Conservation (phyloP, 2,888 invertebrate genomes). For the Eupithecia insigniata region DNA sequence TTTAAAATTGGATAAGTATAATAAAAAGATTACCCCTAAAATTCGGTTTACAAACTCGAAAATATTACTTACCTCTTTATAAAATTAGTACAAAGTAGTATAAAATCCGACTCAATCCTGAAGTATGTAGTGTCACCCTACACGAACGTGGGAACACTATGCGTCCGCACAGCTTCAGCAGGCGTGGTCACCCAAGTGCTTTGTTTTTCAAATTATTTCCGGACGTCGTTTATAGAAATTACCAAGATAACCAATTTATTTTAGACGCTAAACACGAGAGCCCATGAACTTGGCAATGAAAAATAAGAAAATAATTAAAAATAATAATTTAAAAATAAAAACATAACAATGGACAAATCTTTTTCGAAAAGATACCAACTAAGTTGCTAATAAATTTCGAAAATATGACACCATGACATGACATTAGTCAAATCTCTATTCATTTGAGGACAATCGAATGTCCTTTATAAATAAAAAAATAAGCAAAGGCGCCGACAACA, state of each 20-base stretch:
- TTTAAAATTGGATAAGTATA: too few species aligned
- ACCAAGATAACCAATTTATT: constrained; percentile 42
- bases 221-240: constrained; percentile 73
- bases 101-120: neutral
- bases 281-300: neutral
- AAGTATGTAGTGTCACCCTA: constrained; percentile 56
- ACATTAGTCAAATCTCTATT: constrained; percentile 17
- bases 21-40: too few species aligned
- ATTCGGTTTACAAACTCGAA: too few species aligned
- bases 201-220: constrained; percentile 81
- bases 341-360: neutral
- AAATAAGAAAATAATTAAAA: neutral
- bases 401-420: constrained; percentile 20
- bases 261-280: neutral
- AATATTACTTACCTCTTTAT: too few species aligned
- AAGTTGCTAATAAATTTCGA: constrained; percentile 13
- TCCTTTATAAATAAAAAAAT: constrained; percentile 50
- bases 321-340: neutral
- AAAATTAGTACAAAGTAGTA: neutral
- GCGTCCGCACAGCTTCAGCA: constrained; percentile 62
- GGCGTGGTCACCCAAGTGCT: constrained; percentile 72
- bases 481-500: constrained; percentile 72
- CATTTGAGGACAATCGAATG: constrained; percentile 26
- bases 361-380: neutral
- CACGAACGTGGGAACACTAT: constrained; percentile 76